Percentiles rank a stretch among this genome's conserved stretches.
phyloP scores from a whole-genome alignment of 2,113 vertebrate species.

The Paedocypris sp. region DNA sequence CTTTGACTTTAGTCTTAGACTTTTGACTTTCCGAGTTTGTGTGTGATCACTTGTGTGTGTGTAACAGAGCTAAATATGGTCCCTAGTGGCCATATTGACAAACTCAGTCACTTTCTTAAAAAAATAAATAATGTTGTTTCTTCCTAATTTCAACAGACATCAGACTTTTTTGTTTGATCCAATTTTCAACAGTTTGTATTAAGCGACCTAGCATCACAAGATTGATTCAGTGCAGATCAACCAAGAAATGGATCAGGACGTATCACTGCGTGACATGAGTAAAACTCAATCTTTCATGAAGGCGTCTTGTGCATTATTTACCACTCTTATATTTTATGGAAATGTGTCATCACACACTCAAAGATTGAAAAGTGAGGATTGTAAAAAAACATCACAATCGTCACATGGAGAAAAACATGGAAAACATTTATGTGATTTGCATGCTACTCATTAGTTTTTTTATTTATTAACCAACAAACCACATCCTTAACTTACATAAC shows the following conservation, averaged over 20 bases:
- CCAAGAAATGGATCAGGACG: background rate
- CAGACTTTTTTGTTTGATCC: too few species aligned
- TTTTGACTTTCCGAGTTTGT: too few species aligned
- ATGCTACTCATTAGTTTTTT: background rate
- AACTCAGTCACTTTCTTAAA: too few species aligned
- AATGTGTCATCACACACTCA: conserved; percentile 13
- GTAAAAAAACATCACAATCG: background rate
- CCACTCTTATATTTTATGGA: conserved; percentile 12
- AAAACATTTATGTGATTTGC: background rate
- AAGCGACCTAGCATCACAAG: too few species aligned
- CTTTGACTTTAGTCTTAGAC: too few species aligned
- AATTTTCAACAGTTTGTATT: too few species aligned
- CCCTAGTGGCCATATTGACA: too few species aligned
- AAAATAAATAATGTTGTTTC: too few species aligned
- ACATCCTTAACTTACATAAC: too few species aligned
- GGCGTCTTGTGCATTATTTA: conserved; percentile 14
- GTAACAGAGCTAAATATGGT: too few species aligned
- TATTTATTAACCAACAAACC: background rate
- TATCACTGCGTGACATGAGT: conserved; percentile 8
- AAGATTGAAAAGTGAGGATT: background rate
- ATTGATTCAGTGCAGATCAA: background rate
- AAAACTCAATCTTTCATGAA: conserved; percentile 20
- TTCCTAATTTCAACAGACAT: too few species aligned
- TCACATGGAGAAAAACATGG: background rate
- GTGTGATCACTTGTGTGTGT: too few species aligned